A percentile compares a stretch with the other conserved stretches of the same genome.
Conservation (phyloP, 2,797 vertebrate species). For the Smutsia gigantea region DNA sequence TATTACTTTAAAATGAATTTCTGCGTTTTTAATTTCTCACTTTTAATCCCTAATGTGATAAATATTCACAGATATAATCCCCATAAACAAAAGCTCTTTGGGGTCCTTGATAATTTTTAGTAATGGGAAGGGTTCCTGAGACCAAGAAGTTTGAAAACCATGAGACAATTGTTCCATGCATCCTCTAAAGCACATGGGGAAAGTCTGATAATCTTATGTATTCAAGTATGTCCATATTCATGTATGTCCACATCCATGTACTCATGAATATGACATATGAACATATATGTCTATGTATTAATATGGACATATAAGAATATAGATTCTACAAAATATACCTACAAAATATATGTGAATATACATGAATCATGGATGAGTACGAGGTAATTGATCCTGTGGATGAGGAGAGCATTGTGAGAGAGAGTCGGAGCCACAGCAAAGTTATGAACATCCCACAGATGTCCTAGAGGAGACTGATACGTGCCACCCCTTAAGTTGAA, state of each 20-base stretch:
- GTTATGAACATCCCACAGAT: fast-evolving
- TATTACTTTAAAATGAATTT: background rate
- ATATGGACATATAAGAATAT: background rate
- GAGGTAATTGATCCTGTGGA: background rate
- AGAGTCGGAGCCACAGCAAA: too few relatives aligned
- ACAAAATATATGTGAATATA: background rate
- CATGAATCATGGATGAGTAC: too few relatives aligned
- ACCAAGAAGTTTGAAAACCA: too few relatives aligned
- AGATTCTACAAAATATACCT: background rate
- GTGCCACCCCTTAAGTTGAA: too few relatives aligned
- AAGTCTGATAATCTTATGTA: too few relatives aligned
- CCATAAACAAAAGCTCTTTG: background rate
- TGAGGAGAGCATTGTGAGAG: background rate
- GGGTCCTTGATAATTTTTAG: background rate
- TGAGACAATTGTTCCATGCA: fast-evolving
- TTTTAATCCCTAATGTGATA: too few relatives aligned
- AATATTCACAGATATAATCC: background rate
- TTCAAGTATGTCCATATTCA: background rate
- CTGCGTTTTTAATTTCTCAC: background rate
- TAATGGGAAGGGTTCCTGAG: background rate
- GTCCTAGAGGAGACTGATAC: too few relatives aligned
- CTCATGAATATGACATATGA: background rate
- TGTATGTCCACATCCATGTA: background rate
- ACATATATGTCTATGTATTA: too few relatives aligned
- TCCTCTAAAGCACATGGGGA: background rate